Evolutionary conservation across 2,888 invertebrate species (phyloP), one percentile per base, ranked within the genome.

Genomic region (Drosophila sordidula): DNA sequence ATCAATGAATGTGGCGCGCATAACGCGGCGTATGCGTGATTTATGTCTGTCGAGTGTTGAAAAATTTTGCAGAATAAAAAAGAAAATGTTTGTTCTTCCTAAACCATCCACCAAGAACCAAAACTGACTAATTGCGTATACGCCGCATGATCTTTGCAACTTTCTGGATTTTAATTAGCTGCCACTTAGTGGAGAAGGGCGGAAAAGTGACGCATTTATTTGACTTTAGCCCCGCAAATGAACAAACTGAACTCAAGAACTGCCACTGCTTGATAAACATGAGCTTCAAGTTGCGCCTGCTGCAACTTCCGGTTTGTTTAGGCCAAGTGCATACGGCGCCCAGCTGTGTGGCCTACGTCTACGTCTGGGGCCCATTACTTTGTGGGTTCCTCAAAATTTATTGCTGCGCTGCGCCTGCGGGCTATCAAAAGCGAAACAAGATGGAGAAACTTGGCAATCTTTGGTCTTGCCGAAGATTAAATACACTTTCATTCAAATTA

Each of bases 1-100:
- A 83, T 83, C 84, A 83, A 80, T 84, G 64, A 46, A 59, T 71
- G 61, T 45, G 58, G 52, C 50, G 42, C 49, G 61, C 45, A 46
- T 14, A 57, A 62, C 61, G 41, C 39, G 62, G 63, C 70, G 76
- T 77, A 69, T 77, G 42, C 66, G 69, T 76, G 65, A 77, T 76
- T 72, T 76, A 66, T 76, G 29, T 42, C 25, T 36, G 56, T 16
- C 14, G 51, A 46, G 51, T 49, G 49, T 32, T 54, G 52, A 61
- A 61, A 75, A 61, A 45, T 16, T 39, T 51, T 57, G 55, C 26
- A 57, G n/a, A 45, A 39, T 14, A 22, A 26, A n/a, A 16, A 12
- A 12, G 1, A 3, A 16, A 5, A 16, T 47, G 11, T 22, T 18
- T 59, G 22, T 8, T 41, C 18, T 8, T 41, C 18, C 62, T 42